Conservation (phyloP, 2,113 vertebrate species). For the Penelope pileata region DNA sequence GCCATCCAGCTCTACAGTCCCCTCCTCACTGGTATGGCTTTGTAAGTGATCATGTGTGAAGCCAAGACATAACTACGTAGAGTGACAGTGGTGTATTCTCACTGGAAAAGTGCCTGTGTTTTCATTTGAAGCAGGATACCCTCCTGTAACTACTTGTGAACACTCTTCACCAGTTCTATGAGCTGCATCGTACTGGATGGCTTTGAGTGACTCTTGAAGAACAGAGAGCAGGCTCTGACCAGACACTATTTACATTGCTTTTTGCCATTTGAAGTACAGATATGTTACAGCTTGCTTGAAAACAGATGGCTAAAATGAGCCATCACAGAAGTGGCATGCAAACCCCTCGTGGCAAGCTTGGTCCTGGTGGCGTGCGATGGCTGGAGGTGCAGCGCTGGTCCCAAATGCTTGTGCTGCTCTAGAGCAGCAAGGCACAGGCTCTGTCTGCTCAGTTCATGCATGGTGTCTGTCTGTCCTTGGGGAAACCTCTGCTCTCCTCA, state of each 20-base stretch:
- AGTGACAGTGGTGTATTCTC: neutral
- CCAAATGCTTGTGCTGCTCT: rapidly evolving
- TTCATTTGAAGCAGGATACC: neutral
- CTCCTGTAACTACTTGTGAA: neutral
- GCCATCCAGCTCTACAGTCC: neutral
- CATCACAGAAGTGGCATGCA: neutral
- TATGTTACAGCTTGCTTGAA: neutral
- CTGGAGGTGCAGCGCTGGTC: neutral
- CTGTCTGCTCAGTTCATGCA: neutral
- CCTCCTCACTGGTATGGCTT: rapidly evolving
- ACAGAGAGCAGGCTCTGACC: neutral
- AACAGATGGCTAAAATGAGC: neutral
- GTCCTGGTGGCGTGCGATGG: rapidly evolving
- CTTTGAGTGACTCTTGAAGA: neutral
- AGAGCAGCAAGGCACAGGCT: neutral
- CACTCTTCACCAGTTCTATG: neutral
- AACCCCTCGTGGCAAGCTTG: neutral
- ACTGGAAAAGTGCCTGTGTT: neutral
- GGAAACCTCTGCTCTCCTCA: rapidly evolving
- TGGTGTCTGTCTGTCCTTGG: neutral
- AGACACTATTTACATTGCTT: neutral
- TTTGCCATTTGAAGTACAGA: neutral
- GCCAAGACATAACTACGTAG: neutral
- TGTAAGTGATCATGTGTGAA: neutral
- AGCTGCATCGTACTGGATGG: neutral